Conservation (phyloP, 2,797 vertebrate species). For the Manis crassicaudata region DNA sequence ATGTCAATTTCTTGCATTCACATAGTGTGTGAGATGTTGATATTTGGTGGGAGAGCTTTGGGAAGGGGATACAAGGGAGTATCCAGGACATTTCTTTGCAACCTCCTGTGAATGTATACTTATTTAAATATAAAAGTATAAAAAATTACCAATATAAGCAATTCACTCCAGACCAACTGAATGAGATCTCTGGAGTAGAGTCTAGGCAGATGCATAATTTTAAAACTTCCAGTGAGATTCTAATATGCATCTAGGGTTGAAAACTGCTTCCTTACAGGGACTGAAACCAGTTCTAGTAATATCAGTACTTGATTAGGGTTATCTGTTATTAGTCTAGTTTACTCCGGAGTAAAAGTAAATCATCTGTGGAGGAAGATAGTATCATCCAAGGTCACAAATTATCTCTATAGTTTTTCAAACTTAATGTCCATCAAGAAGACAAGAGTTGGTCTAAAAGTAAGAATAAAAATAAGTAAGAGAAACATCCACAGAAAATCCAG, state of each 20-base stretch:
- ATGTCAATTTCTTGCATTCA: neutral
- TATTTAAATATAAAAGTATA: neutral
- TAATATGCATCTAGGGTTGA: neutral
- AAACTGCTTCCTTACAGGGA: neutral
- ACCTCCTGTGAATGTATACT: neutral
- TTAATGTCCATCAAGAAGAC: neutral
- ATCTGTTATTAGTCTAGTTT: neutral
- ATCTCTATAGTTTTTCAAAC: neutral
- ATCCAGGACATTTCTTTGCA: neutral
- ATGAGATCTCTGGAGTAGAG: neutral
- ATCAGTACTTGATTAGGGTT: neutral
- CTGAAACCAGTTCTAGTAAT: constrained; percentile 9
- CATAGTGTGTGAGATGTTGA: neutral
- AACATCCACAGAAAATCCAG: neutral
- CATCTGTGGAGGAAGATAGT: neutral
- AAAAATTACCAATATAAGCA: neutral
- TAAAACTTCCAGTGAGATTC: neutral
- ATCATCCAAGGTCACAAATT: neutral
- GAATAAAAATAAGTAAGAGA: constrained; percentile 6
- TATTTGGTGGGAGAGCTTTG: neutral
- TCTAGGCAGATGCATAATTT: neutral
- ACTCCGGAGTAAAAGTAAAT: neutral
- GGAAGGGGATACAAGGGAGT: neutral
- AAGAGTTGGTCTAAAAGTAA: constrained; percentile 1
- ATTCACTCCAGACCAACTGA: neutral